Conservation (phyloP, 2,113 vertebrate species). For the Gnathonemus echidnorhynchus region DNA sequence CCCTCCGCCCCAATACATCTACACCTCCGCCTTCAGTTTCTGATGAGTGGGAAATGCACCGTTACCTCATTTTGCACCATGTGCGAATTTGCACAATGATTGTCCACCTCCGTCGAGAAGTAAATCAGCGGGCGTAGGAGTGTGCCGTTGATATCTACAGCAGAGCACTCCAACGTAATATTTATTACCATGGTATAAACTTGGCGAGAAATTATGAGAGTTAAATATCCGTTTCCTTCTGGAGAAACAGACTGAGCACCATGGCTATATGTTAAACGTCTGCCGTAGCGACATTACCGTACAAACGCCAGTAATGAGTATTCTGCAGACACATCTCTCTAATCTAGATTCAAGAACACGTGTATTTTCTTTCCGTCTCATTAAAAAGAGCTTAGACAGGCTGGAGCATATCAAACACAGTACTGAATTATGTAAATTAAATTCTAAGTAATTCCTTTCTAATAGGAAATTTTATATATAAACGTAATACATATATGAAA, state of each 20-base stretch:
- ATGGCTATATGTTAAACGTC: background rate
- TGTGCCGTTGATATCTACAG: background rate
- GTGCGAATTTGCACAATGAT: background rate
- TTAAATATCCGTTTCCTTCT: background rate
- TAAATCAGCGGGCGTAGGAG: background rate
- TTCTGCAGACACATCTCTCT: background rate
- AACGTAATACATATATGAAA: background rate
- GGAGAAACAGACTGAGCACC: background rate
- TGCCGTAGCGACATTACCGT: background rate
- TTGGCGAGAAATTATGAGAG: background rate
- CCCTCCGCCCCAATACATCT: background rate
- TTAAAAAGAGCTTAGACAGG: background rate
- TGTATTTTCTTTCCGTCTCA: background rate
- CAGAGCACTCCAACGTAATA: background rate
- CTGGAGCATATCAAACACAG: background rate
- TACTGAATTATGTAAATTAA: background rate
- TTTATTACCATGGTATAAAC: background rate
- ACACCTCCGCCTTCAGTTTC: background rate
- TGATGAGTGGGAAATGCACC: background rate
- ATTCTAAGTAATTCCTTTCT: background rate
- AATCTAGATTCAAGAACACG: background rate
- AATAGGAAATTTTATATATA: conserved; percentile 1
- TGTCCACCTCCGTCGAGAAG: background rate
- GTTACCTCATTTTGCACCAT: background rate
- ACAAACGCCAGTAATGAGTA: background rate